Conservation (phyloP, 2,113 vertebrate genomes). For the Cynopterus brachyotis region DNA sequence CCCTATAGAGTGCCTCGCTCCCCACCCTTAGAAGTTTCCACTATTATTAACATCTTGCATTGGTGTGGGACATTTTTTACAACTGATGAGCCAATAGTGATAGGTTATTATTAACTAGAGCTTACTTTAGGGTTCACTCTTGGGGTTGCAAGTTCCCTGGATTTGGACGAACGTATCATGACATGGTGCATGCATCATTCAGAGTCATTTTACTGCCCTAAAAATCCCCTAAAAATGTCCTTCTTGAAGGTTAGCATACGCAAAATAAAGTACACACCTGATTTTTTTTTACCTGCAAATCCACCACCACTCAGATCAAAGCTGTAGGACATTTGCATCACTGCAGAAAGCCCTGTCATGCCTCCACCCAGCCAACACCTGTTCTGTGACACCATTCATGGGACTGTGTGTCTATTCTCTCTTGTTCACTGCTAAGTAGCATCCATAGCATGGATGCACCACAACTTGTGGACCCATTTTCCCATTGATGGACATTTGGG, state of each 20-base stretch:
- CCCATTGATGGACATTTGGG: not conserved
- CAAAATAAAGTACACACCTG: not conserved
- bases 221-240: not conserved
- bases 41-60: not conserved
- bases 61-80: not conserved
- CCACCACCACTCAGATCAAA: not conserved
- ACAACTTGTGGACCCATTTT: not conserved
- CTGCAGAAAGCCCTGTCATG: not conserved
- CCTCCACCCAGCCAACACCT: not conserved
- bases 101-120: too few species aligned
- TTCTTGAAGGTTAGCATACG: not conserved
- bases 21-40: not conserved
- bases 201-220: not conserved
- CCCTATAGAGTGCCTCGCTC: not conserved
- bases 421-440: not conserved
- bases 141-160: not conserved
- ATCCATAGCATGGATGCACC: not conserved
- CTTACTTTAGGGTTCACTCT: not conserved
- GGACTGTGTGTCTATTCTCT: not conserved
- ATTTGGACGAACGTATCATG: not conserved
- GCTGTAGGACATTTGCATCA: not conserved
- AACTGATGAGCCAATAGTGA: not conserved
- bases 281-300: not conserved
- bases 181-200: not conserved
- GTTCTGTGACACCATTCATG: fast-evolving